A percentile compares a stretch with the other conserved stretches of the same genome.
phyloP scores from a whole-genome alignment of 2,113 vertebrate genomes.

The Tragelaphus scriptus region DNA sequence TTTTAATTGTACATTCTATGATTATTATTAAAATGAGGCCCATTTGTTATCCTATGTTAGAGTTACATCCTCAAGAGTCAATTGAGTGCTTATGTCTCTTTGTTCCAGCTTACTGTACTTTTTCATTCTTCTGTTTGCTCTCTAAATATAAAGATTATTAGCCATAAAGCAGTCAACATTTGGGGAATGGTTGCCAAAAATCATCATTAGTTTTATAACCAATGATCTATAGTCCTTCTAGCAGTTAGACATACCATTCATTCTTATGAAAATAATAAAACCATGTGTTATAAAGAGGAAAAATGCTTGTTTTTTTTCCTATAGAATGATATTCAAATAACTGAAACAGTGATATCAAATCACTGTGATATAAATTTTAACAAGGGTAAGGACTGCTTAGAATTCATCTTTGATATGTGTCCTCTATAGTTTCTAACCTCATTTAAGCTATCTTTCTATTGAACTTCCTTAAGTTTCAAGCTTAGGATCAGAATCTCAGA shows the following conservation, averaged over 20 bases:
- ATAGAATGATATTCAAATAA: background rate
- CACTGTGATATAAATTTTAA: background rate
- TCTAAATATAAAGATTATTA: conserved; percentile 48
- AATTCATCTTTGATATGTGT: background rate
- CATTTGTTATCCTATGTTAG: background rate
- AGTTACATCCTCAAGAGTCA: background rate
- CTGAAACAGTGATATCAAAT: background rate
- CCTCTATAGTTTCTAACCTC: background rate
- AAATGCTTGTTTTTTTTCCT: background rate
- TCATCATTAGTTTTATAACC: conserved; percentile 49
- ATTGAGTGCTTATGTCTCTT: conserved; percentile 16
- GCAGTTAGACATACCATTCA: conserved; percentile 19
- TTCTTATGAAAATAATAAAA: conserved; percentile 20
- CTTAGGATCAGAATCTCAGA: background rate
- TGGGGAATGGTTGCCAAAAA: background rate
- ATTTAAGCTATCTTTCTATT: background rate
- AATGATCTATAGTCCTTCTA: conserved; percentile 38
- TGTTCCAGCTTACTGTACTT: background rate
- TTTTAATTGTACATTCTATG: conserved; percentile 7
- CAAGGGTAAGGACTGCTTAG: background rate
- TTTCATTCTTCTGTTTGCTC: conserved; percentile 10
- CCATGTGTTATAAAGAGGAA: background rate
- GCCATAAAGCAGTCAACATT: conserved; percentile 42
- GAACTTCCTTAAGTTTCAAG: background rate
- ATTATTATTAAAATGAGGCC: conserved; percentile 17